phyloP scores from a whole-genome alignment of 2,797 vertebrate species.

The Gobio occitaniae region DNA sequence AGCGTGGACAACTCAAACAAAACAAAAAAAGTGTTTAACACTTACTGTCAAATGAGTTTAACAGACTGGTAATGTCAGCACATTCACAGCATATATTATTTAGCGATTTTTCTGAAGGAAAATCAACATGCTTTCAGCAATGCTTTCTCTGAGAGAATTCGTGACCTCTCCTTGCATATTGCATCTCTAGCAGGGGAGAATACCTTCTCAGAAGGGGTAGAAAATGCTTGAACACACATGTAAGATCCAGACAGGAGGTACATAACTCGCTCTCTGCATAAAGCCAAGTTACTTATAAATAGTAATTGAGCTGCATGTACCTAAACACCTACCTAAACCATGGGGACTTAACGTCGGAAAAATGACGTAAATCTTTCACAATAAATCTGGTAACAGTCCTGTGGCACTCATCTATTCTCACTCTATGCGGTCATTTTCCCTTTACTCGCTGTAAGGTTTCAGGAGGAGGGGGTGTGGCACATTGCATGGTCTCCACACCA shows the following conservation, averaged over 20 bases:
- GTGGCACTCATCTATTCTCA: not conserved
- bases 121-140: not conserved
- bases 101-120: not conserved
- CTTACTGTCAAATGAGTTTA: no score
- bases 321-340: not conserved
- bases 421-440: no score
- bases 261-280: not conserved
- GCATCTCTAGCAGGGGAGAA: no score
- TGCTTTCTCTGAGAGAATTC: no score
- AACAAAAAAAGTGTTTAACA: no score
- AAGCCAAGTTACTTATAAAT: not conserved
- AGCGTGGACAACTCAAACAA: no score
- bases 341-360: not conserved
- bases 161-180: no score
- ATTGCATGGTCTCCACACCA: no score
- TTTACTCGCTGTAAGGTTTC: not conserved
- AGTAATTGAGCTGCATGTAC: not conserved
- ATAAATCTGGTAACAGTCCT: not conserved
- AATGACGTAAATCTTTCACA: not conserved
- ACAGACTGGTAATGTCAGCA: no score
- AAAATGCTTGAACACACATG: not conserved
- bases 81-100: no score
- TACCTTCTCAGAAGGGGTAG: not conserved
- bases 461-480: no score
- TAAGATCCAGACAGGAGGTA: not conserved